Base-by-base conservation (phyloP, 2,888 invertebrate genomes). In the Yponomeuta evonymella region DNA sequence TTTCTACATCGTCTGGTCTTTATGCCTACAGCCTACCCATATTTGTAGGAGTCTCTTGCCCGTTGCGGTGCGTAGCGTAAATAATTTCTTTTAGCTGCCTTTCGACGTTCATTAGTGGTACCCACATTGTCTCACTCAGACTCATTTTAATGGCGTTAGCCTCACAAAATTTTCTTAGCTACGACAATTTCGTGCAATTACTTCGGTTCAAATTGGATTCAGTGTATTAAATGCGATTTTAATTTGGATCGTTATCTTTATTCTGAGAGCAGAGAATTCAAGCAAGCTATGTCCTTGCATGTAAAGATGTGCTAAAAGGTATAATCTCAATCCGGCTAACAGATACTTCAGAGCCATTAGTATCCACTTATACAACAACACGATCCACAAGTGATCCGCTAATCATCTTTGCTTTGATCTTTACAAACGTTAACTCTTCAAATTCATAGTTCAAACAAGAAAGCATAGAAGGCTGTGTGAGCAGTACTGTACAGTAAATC, bases 11-110 rank as follows among this genome's bases (percentile, higher is more conserved):
- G 87, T 88, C 84, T 72, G 69, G 67, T 72, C 70, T 87, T 85
- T 85, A 43, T 43, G 43, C 43, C 43, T 84, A 85, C 84, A 43
- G 79, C 83, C 80, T 81, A 79, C 76, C 80, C 83, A 82, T 83
- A 85, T 85, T 83, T 80, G 82, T 83, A 82, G 80, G 23, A 63
- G 63, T 1, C 83, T 58, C 15, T 58, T 77, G 76, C 79, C 82
- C 81, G 81, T 82, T 83, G 77, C 81, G 80, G 79, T 83, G 77
- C 85, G 85, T 90, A 86, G 88, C 92, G 90, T 89, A 90, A 89
- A 91, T 91, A 90, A 91, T 91, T 88, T 85, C 82, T 82, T 80
- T 81, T 77, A 81, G 79, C 82, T 82, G 81, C 70, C 67, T 81
- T 83, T 83, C 84, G 76, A 78, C 81, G 77, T 87, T 89, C 88